Base-by-base conservation (phyloP, 2,113 vertebrate species). In the Uropsilus gracilis region DNA sequence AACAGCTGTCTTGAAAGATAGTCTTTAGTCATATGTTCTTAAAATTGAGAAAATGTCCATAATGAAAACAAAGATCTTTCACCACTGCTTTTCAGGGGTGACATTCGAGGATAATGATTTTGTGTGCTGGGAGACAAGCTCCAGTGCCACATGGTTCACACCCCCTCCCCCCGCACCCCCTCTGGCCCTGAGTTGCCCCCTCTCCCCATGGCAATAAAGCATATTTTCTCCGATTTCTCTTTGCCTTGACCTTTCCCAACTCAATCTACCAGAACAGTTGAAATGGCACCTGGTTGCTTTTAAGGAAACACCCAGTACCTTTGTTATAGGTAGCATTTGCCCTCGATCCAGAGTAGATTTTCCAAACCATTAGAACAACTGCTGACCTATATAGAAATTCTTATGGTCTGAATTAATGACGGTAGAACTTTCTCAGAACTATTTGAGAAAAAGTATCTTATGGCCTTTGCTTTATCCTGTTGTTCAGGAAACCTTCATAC, bases 161-260 rank as follows among this genome's bases (percentile, higher is more conserved):
- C 4, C 34, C 8, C 32, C 50, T 3, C 0, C 12, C 4, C 0
- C 30, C 14, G 0, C 0, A 6, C 11, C 61, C 5, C 22, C 18
- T 30, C 59, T 26, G 1, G 1, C n/a, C n/a, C n/a, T n/a, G n/a
- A n/a, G n/a, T n/a, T n/a, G 22, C 3, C 39, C 10, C 37, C 59
- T 4, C 0, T 8, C 10, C 0, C 30, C 8, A 0, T 0, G 14
- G 8, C 66, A 3, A 0, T 22, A 12, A 24, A 90, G 57, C 32
- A 0, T 14, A 64, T 77, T 39, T 53, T 57, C 17, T 59, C 90
- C 59, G 12, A 14, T 61, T 96, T 73, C 46, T 89, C 50, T 80
- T 50, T 16, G 66, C 64, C 34, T 82, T 86, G 76, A 85, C 92
- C 94, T 95, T 96, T 93, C 75, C 89, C 75, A 59, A 72, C 55